Percentiles rank a stretch among this genome's conserved stretches.
Conservation (phyloP, 2,888 invertebrate genomes). For the Chaetogeoica ovagalla region DNA sequence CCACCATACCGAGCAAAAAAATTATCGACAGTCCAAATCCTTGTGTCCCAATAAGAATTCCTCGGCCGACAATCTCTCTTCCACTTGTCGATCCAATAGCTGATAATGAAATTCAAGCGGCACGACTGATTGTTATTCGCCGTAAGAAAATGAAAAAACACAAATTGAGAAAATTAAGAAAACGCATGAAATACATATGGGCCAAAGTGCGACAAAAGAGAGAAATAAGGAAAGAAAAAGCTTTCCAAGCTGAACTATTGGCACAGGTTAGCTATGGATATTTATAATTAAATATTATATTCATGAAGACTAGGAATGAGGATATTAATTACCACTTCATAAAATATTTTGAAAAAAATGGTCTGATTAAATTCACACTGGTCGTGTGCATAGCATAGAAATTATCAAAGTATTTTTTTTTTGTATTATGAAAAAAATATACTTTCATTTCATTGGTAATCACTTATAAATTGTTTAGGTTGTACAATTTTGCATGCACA, state of each 20-base stretch:
- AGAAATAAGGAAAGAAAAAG: constrained; percentile 75
- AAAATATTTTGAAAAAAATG: no score
- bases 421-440: no score
- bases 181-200: constrained; percentile 77
- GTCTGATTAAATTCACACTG: no score
- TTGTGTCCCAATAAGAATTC: constrained; percentile 43
- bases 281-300: not conserved
- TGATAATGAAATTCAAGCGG: constrained; percentile 70
- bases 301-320: no score
- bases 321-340: no score
- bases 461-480: no score
- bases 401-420: no score
- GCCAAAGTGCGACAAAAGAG: constrained; percentile 71
- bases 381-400: no score
- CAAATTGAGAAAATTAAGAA: constrained; percentile 77
- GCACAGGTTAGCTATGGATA: constrained; percentile 60
- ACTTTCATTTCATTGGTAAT: no score
- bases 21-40: constrained; percentile 44
- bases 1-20: constrained; percentile 13
- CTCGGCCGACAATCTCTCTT: constrained; percentile 13
- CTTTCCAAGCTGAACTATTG: constrained; percentile 73
- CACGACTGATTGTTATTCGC: constrained; percentile 74
- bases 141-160: constrained; percentile 86
- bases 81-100: constrained; percentile 55
- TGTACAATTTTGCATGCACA: no score